Conservation (phyloP, 2,888 invertebrate genomes). For the Lomographa bimaculata region DNA sequence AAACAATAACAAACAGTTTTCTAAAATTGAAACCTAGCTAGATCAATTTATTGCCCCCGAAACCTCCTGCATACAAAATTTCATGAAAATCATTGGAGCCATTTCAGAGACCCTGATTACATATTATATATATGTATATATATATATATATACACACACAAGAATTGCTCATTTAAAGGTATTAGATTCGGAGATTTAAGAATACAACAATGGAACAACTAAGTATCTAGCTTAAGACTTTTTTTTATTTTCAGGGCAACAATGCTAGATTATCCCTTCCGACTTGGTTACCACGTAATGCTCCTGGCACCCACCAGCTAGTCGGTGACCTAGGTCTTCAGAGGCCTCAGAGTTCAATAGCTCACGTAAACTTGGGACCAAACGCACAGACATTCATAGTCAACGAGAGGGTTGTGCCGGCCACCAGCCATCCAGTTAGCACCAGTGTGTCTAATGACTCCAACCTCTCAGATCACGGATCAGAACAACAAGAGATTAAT, state of each 20-base stretch:
- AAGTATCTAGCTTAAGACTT: no score
- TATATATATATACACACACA: no score
- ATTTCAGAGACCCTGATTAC: no score
- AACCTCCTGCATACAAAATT: no score
- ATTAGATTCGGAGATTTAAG: no score
- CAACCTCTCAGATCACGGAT: conserved; percentile 55
- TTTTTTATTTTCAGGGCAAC: conserved; percentile 61
- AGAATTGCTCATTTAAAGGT: no score
- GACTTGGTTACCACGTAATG: conserved; percentile 70
- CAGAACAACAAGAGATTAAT: conserved; percentile 65
- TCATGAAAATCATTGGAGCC: no score
- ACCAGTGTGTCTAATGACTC: conserved; percentile 63
- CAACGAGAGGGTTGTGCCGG: conserved; percentile 55
- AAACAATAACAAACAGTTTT: no score
- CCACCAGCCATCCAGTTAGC: conserved; percentile 51
- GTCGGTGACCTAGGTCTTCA: conserved; percentile 52
- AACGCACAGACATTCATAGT: conserved; percentile 61
- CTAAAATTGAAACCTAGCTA: no score
- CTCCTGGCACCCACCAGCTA: conserved; percentile 62
- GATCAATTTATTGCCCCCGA: no score
- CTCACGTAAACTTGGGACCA: conserved; percentile 63
- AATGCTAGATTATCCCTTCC: conserved; percentile 71
- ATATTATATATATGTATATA: no score
- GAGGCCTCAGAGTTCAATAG: conserved; percentile 72
- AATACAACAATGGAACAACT: no score